Evolutionary conservation across 2,113 vertebrate species (phyloP), one percentile per base, ranked within the genome.

Genomic region (Leucoraja erinaceus): DNA sequence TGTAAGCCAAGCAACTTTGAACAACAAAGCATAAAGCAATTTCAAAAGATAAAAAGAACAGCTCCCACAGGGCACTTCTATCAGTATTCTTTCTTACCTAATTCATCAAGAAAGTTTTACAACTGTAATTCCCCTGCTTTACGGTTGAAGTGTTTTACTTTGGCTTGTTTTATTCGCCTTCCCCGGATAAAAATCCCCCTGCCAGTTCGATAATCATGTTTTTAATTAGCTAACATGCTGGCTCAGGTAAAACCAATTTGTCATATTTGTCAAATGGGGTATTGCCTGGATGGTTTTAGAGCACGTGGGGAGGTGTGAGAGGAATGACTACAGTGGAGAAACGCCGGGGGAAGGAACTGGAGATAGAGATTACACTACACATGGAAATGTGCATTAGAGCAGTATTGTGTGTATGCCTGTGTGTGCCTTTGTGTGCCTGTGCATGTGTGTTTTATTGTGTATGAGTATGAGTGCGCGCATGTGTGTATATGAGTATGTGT

Each of bases 191-290:
- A 68, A 91, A 54, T 91, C 90, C 22, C 33, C 22, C 90, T 54
- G 68, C 33, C 20, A 70, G 38, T 91, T 91, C 38, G 14, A 74
- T 91, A 72, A 91, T 91, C 31, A 31, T 91, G 90, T 47, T 91
- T 72, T 91, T 91, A 91, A 91, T 72, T 72, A 91, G 90, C 38
- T 74, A 74, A 91, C 90, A 72, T 74, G 66, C 20, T 91, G 66
- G 68, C 68, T 54, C 20, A 74, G 38, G 90, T 54, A 74, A 54
- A 91, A 28, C 66, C 90, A 91, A 91, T 91, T 70, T 72, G 68
- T 91, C 66, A 91, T 74, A 91, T 91, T 91, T 91, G 90, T 72
- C 90, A 72, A 91, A 91, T 54, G 66, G 63, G 8, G 18, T 47
- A 88, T 88, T 88, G 68, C 22, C 22, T 91, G 66, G 9, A 72